Base-by-base conservation (phyloP, 2,888 invertebrate genomes). In the Hedya salicella region DNA sequence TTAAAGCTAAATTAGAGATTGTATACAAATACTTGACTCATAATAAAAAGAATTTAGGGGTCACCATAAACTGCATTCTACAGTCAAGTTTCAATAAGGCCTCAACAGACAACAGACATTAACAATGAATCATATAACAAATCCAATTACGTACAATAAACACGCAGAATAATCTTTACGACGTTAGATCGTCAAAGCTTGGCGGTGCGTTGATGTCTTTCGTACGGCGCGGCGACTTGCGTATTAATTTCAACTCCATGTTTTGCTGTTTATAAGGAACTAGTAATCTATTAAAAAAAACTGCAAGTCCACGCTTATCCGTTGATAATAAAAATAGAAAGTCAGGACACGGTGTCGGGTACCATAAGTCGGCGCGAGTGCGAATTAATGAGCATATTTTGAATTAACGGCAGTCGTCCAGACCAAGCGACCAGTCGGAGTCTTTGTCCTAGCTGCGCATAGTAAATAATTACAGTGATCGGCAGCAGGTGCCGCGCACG, bases 381-480 rank as follows among this genome's bases (percentile, higher is more conserved):
- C 74, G 82, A 85, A 87, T 86, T 87, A 88, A 89, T 86, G 82
- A 85, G 82, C 75, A 74, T 77, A 79, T 85, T 81, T 85, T 83
- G 83, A 86, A 85, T 85, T 86, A 79, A 81, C 78, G 36, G 48
- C 36, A 9, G 21, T 82, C 88, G 83, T 83, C 87, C 86, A 87
- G 82, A 88, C 81, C 25, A 0, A 6, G 80, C 83, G 88, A 89
- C 89, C 90, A 82, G 91, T 89, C 86, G 40, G 48, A 46, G 87
- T 86, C 90, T 91, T 91, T 91, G 91, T 91, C 90, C 89, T 80
- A 78, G 83, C 70, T 89, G 89, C 91, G 91, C 90, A 91, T 92
- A 91, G 91, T 91, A 92, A 91, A 90, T 91, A 91, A 92, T 91
- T 89, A 89, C 88, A 84, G 87, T 88, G 90, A 90, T 89, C 91